These are phyloP conservation scores for Drosophila tani DNA, from an alignment of 1,140 invertebrate genomes.

Conservation along the genomic window DNA sequence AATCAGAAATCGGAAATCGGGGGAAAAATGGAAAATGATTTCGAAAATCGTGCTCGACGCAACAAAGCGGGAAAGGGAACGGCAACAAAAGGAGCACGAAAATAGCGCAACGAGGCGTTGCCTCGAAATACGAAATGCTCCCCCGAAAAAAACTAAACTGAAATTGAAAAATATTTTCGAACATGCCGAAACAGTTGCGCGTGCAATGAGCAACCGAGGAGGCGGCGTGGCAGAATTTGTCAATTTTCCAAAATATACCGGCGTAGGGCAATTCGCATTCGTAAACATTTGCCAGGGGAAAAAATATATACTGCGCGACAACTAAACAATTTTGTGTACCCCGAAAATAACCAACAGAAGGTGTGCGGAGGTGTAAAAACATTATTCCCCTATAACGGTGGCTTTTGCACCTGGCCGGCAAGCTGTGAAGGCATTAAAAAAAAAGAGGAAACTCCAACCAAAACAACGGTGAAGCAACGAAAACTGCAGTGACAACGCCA, in stretches of 20 bases:
- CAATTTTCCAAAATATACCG: slow-evolving; percentile 51
- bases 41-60: slow-evolving; percentile 64
- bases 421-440: slow-evolving; percentile 39
- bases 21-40: slow-evolving; percentile 55
- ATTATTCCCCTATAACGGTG: slow-evolving; percentile 9
- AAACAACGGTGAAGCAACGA: slow-evolving; percentile 3
- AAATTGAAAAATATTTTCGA: slow-evolving; percentile 69
- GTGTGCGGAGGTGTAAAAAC: slow-evolving; percentile 24
- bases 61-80: slow-evolving; percentile 31
- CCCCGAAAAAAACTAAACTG: slow-evolving; percentile 57
- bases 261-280: slow-evolving; percentile 29
- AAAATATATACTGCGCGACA: slow-evolving; percentile 32
- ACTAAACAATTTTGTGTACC: slow-evolving; percentile 69
- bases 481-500: slow-evolving; percentile 28
- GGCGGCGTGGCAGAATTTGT: slow-evolving; percentile 36
- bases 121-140: slow-evolving; percentile 19
- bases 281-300: slow-evolving; percentile 64
- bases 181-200: slow-evolving; percentile 59
- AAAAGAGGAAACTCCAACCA: slow-evolving; percentile 9
- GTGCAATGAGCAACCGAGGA: slow-evolving; percentile 61
- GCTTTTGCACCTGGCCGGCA: slow-evolving; percentile 29
- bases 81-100: slow-evolving; percentile 46
- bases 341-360: slow-evolving; percentile 71
- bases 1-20: slow-evolving; percentile 6
- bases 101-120: slow-evolving; percentile 68